phyloP scores from a whole-genome alignment of 1,140 invertebrate genomes.

The Tribolium madens region DNA sequence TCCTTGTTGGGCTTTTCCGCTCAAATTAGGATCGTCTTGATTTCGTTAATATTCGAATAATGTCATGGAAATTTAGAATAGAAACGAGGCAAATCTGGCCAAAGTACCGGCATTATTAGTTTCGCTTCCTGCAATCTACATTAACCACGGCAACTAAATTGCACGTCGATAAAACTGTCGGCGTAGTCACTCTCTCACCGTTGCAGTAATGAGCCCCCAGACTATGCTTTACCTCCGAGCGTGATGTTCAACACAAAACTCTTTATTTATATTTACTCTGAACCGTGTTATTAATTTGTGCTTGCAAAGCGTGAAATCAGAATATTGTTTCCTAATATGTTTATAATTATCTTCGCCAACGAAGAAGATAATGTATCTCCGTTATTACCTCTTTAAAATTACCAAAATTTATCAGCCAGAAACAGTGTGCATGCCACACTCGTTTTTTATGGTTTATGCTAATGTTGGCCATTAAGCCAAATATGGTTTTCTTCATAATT shows the following conservation, averaged over 20 bases:
- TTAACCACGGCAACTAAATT: constrained; percentile 28
- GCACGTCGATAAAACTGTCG: constrained; percentile 38
- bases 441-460: constrained; percentile 1
- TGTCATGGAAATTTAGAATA: constrained; percentile 26
- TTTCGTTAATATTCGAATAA: constrained; percentile 12
- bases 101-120: constrained; percentile 34
- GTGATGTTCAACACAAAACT: constrained; percentile 31
- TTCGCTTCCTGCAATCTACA: constrained; percentile 38
- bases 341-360: constrained; percentile 36
- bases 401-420: constrained; percentile 7
- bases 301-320: constrained; percentile 36
- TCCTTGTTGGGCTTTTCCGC: no score
- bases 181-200: constrained; percentile 35
- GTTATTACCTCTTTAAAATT: constrained; percentile 30
- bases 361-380: constrained; percentile 25
- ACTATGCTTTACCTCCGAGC: constrained; percentile 17
- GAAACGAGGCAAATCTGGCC: constrained; percentile 34
- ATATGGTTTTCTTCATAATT: background rate
- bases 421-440: background rate
- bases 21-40: background rate
- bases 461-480: constrained; percentile 7
- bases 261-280: constrained; percentile 38
- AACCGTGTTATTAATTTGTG: constrained; percentile 39
- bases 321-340: constrained; percentile 39
- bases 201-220: constrained; percentile 30